These are phyloP conservation scores for Ophioninae sp. DNA, from an alignment of 2,888 invertebrate genomes.

Conservation along the genomic window DNA sequence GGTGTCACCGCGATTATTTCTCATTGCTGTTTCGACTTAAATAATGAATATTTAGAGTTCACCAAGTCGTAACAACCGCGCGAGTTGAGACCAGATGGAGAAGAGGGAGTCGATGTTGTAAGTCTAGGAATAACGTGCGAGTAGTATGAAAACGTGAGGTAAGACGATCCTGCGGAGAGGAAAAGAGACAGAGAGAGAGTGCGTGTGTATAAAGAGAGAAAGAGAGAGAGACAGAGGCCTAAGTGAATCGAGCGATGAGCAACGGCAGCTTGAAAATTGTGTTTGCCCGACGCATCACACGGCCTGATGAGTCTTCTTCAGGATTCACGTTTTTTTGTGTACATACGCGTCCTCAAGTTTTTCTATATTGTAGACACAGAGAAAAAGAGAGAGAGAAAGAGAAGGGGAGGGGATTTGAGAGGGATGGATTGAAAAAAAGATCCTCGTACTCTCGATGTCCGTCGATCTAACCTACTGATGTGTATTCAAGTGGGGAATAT, in stretches of 20 bases:
- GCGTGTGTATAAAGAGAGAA: too few species aligned
- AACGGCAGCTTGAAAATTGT: conserved; percentile 59
- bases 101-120: not conserved
- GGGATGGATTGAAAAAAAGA: conserved; percentile 23
- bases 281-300: conserved; percentile 71
- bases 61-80: not conserved
- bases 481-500: conserved; percentile 65
- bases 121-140: conserved; percentile 3
- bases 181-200: not conserved
- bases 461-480: conserved; percentile 62
- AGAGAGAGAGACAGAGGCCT: not conserved
- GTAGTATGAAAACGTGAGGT: conserved; percentile 28
- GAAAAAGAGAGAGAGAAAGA: conserved; percentile 24
- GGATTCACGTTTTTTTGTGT: conserved; percentile 59
- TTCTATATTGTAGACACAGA: conserved; percentile 37
- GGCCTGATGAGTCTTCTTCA: conserved; percentile 70
- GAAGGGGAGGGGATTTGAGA: not conserved
- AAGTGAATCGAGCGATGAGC: conserved; percentile 33
- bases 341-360: conserved; percentile 14
- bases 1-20: not conserved
- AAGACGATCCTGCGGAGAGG: conserved; percentile 43
- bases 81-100: conserved; percentile 16
- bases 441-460: conserved; percentile 48
- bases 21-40: not conserved
- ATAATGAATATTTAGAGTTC: conserved; percentile 12